These are phyloP conservation scores for Scartelaos histophorus DNA, from an alignment of 2,113 vertebrate genomes.

Conservation along the genomic window DNA sequence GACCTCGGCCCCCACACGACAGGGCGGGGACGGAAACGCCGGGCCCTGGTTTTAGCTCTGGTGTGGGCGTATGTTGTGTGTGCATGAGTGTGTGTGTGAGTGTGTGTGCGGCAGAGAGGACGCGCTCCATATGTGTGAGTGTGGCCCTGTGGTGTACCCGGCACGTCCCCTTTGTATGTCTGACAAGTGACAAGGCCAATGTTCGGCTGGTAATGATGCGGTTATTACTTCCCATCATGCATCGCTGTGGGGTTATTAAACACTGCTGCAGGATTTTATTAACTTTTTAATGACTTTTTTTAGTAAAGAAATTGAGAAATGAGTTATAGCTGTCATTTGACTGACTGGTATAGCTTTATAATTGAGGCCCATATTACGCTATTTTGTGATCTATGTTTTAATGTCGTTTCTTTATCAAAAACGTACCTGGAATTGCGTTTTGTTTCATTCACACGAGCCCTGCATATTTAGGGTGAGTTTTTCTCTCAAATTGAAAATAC, in stretches of 20 bases:
- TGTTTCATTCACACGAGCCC: too few species aligned
- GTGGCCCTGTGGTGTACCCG: constrained; percentile 62
- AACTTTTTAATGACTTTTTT: not conserved
- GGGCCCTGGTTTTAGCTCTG: constrained; percentile 41
- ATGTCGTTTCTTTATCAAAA: too few species aligned
- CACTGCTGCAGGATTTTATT: constrained; percentile 3
- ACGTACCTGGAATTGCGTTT: too few species aligned
- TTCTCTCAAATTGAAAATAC: too few species aligned
- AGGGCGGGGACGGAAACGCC: constrained; percentile 40
- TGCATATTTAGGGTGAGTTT: too few species aligned
- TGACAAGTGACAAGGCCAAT: constrained; percentile 69
- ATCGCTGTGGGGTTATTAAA: constrained; percentile 62
- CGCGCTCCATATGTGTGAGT: constrained; percentile 49
- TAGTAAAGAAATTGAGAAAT: too few species aligned
- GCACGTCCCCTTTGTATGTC: constrained; percentile 68
- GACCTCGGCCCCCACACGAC: constrained; percentile 52
- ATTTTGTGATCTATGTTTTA: too few species aligned
- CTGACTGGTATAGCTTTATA: too few species aligned
- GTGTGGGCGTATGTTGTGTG: constrained; percentile 6
- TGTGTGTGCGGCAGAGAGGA: constrained; percentile 30
- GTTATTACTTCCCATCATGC: constrained; percentile 75
- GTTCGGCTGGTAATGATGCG: constrained; percentile 74
- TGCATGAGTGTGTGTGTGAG: constrained; percentile 35
- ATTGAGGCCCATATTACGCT: too few species aligned
- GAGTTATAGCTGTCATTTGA: too few species aligned